These are phyloP conservation scores for Leptoclinus maculatus DNA, from an alignment of 2,797 vertebrate genomes.

Conservation along the genomic window DNA sequence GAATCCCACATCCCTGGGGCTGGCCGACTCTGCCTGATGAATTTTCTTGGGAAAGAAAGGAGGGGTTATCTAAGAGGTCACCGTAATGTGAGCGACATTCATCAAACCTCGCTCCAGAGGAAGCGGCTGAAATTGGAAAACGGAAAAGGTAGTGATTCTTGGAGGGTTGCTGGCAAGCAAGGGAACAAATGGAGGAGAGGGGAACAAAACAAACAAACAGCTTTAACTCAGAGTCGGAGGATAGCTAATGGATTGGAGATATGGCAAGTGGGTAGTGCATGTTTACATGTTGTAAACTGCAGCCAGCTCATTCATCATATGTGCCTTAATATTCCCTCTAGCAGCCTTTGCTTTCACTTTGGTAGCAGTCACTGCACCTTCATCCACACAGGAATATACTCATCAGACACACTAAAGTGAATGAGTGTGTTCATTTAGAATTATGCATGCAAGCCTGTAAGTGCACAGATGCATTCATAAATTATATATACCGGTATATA, in stretches of 20 bases:
- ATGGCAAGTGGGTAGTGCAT: constrained; percentile 60
- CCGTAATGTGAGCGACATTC: constrained; percentile 83
- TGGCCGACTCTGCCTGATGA: constrained; percentile 80
- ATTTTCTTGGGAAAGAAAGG: constrained; percentile 82
- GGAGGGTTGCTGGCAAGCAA: constrained; percentile 58
- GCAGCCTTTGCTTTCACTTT: constrained; percentile 55
- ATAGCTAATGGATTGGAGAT: constrained; percentile 75
- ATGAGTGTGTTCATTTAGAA: constrained; percentile 39
- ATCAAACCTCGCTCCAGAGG: constrained; percentile 80
- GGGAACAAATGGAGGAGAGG: constrained; percentile 47
- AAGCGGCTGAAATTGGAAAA: constrained; percentile 83
- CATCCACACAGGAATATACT: constrained; percentile 13
- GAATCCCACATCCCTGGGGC: constrained; percentile 81
- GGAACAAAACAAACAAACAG: constrained; percentile 74
- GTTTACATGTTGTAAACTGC: constrained; percentile 74
- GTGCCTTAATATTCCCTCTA: constrained; percentile 47
- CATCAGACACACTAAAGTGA: constrained; percentile 20
- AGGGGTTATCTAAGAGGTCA: constrained; percentile 84
- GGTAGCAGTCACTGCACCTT: constrained; percentile 28
- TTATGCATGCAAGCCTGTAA: constrained; percentile 42
- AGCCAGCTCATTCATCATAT: constrained; percentile 73
- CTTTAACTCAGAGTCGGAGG: constrained; percentile 53
- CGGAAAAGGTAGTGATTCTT: constrained; percentile 75
- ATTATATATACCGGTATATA: constrained; percentile 41
- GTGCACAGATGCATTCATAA: constrained; percentile 34